Evolutionary conservation across 2,888 invertebrate genomes (phyloP).

Genomic region (Protodeltote pygarga): DNA sequence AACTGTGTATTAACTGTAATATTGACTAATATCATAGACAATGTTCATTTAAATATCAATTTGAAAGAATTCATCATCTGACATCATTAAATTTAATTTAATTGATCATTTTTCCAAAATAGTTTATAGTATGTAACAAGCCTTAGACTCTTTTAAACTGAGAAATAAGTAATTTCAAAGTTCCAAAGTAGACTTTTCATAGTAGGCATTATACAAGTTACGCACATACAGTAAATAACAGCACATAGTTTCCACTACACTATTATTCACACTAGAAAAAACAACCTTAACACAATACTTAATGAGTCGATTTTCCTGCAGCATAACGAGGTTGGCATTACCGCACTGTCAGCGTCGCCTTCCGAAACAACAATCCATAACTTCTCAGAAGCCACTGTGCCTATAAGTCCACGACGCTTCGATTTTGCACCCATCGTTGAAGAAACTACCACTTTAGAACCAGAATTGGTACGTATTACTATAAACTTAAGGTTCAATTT

Average conservation of each 20-base stretch:
- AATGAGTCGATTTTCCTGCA: conserved; percentile 51
- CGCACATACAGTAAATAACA: conserved; percentile 39
- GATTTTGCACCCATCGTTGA: conserved; percentile 64
- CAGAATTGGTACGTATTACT: conserved; percentile 70
- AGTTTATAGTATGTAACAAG: too few species aligned
- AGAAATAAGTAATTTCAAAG: too few species aligned
- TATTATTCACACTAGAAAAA: too few species aligned
- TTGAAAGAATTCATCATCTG: not conserved
- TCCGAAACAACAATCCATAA: conserved; percentile 71
- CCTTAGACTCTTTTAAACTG: too few species aligned
- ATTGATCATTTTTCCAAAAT: too few species aligned
- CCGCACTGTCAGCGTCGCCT: conserved; percentile 72
- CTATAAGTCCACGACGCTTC: conserved; percentile 60
- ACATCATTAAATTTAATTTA: not conserved
- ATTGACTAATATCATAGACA: too few species aligned
- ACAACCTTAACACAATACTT: too few species aligned
- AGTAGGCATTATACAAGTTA: conserved; percentile 20
- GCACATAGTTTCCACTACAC: conserved; percentile 45
- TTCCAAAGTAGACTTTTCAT: conserved; percentile 19
- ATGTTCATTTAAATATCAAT: too few species aligned
- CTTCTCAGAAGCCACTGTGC: conserved; percentile 53
- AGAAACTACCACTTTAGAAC: conserved; percentile 69
- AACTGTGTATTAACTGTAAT: not conserved
- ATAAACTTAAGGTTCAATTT: conserved; percentile 3
- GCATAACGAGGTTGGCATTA: conserved; percentile 78